Evolutionary conservation across 2,113 vertebrate species (phyloP).

Genomic region (Grammomys dolichurus): DNA sequence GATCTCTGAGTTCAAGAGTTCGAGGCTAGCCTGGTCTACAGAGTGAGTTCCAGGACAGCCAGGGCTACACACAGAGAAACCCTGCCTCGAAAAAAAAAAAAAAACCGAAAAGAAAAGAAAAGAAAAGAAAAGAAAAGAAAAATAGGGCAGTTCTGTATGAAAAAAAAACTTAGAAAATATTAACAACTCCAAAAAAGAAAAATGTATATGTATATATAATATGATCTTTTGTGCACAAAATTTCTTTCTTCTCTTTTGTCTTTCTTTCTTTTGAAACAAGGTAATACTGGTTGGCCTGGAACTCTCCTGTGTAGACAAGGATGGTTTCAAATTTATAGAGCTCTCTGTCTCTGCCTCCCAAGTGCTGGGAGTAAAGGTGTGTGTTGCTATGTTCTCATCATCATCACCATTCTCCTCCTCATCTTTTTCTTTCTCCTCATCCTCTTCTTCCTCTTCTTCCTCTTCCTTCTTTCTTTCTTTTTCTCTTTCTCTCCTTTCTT

Average conservation of each 20-base stretch:
- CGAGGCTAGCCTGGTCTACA: too few species aligned
- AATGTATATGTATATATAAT: background rate
- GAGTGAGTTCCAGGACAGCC: too few species aligned
- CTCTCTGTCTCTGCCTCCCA: background rate
- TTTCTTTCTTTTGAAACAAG: background rate
- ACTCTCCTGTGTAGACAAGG: background rate
- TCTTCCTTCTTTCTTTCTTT: too few species aligned
- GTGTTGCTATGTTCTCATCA: too few species aligned
- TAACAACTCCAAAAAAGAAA: conserved; percentile 34
- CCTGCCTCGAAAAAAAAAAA: too few species aligned
- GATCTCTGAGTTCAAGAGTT: too few species aligned
- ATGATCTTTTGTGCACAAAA: background rate
- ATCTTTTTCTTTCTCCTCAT: too few species aligned
- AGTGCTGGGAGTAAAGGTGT: background rate
- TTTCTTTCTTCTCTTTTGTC: background rate
- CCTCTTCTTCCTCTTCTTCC: accelerated
- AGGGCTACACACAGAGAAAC: too few species aligned
- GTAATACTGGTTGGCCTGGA: background rate
- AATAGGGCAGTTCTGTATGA: background rate
- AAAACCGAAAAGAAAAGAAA: too few species aligned
- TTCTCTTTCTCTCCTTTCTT: background rate
- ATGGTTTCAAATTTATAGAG: background rate
- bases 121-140: background rate
- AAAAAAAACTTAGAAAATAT: background rate
- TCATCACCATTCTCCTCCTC: too few species aligned